Base-by-base conservation (phyloP, 2,888 invertebrate genomes). In the Phaedon cochleariae region DNA sequence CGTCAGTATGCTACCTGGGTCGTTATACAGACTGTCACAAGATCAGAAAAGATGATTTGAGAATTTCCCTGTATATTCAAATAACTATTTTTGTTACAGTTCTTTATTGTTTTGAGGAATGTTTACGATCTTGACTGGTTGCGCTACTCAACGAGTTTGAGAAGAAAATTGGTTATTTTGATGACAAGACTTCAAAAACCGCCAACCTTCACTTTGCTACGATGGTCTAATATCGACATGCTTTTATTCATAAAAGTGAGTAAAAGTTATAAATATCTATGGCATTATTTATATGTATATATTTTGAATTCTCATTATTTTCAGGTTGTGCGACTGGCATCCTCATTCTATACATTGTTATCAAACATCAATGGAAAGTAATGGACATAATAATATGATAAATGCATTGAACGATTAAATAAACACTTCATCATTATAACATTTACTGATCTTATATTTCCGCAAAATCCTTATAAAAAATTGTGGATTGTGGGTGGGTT, bases 261-360 rank as follows among this genome's bases (percentile, higher is more conserved):
- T 52, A 15, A 21, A 55, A 54, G 2, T 20, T 21, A 12, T 15
- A n/a, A 12, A 58, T 21, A 3, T 26, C 4, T 26, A 46, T 41
- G 9, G 15, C 5, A 34, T 3, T 17, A 10, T 18, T 20, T 20
- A 18, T 12, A n/a, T 15, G 41, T 7, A 34, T 55, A 22, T 3
- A 3, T 41, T 41, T 15, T 15, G 22, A 12, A 26, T 22, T 4
- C 17, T 53, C 41, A 17, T 49, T 54, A 48, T 37, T 41, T 59
- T 15, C 22, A 64, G 64, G n/a, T 64, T 3, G 20, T 64, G 41
- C 60, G 37, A 54, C 54, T 60, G 60, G 53, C 54, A 2, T 64
- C 60, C 7, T 64, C 60, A 1, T 64, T 64, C n/a, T 64, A 64
- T 26, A 64, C 55, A 12, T 26, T 64, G 51, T 54, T 64, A 55